phyloP scores from a whole-genome alignment of 2,797 vertebrate species.

The Lepidocolaptes lacrymiger region DNA sequence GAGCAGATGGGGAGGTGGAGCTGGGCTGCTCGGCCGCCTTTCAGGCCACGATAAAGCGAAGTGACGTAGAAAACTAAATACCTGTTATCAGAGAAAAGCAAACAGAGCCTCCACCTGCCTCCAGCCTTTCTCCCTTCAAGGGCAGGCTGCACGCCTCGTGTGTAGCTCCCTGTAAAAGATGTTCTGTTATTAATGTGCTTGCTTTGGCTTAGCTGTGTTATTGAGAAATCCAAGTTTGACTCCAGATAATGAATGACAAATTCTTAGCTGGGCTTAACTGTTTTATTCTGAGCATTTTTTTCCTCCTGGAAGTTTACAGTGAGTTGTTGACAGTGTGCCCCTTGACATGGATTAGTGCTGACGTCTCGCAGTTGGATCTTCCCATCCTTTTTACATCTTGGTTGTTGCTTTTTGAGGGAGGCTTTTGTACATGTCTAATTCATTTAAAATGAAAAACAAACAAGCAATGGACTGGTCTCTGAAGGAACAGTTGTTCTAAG shows the following conservation, averaged over 20 bases:
- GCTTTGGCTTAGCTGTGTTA: not conserved
- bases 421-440: not conserved
- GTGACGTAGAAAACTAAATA: constrained; percentile 21
- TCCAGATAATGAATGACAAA: constrained; percentile 36
- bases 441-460: constrained; percentile 25
- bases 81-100: constrained; percentile 24
- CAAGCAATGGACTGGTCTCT: not conserved
- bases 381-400: constrained; percentile 8
- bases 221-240: constrained; percentile 27
- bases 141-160: not conserved
- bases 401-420: not conserved
- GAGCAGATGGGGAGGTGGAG: constrained; percentile 53
- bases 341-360: constrained; percentile 9
- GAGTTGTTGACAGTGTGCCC: not conserved
- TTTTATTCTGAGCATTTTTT: not conserved
- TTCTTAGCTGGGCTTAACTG: constrained; percentile 14
- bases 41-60: not conserved
- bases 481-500: not conserved
- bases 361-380: not conserved
- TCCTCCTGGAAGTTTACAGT: constrained; percentile 31
- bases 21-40: not conserved
- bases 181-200: constrained; percentile 6
- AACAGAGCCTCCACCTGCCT: constrained; percentile 36
- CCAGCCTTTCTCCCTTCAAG: constrained; percentile 28
- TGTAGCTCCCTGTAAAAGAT: not conserved